These are phyloP conservation scores for Hydractinia echinata DNA, from an alignment of 30 jellyfish, hydroid and myxozoan species.

Conservation along the genomic window DNA sequence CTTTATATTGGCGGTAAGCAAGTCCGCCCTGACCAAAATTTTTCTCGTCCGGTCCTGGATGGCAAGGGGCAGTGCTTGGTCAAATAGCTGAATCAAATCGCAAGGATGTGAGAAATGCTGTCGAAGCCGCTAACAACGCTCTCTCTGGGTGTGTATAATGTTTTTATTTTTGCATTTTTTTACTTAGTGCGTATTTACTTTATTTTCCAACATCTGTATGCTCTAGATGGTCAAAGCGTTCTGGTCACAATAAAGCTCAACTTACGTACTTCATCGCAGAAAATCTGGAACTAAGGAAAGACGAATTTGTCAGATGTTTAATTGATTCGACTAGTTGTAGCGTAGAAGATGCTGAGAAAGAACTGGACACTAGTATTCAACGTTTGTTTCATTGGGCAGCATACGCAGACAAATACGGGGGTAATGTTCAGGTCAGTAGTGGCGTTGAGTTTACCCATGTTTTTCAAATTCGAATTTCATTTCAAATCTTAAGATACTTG, in stretches of 20 bases:
- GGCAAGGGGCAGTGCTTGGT: constrained; percentile 70
- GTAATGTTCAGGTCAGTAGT: constrained; percentile 77
- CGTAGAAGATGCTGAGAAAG: constrained; percentile 52
- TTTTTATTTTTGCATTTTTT: not conserved
- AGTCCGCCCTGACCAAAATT: constrained; percentile 88
- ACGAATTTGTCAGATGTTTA: constrained; percentile 55
- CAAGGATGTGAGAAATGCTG: constrained; percentile 95
- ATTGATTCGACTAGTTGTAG: constrained; percentile 33
- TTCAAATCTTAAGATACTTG: not conserved
- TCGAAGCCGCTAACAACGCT: constrained; percentile 81
- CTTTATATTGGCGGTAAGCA: constrained; percentile 89
- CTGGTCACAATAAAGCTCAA: constrained; percentile 96
- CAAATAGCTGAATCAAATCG: constrained; percentile 96
- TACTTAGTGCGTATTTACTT: not conserved
- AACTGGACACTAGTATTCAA: constrained; percentile 55
- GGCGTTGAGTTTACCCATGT: not conserved
- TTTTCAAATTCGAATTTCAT: not conserved
- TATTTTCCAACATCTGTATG: not conserved
- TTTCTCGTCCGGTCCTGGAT: constrained; percentile 66
- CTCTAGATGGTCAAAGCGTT: constrained; percentile 85
- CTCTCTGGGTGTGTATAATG: constrained; percentile 57
- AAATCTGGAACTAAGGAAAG: constrained; percentile 60
- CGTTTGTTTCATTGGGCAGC: constrained; percentile 98
- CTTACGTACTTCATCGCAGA: constrained; percentile 84
- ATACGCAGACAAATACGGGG: constrained; percentile 94